Conservation (phyloP, 2,888 invertebrate genomes). For the Helicoverpa assulta region DNA sequence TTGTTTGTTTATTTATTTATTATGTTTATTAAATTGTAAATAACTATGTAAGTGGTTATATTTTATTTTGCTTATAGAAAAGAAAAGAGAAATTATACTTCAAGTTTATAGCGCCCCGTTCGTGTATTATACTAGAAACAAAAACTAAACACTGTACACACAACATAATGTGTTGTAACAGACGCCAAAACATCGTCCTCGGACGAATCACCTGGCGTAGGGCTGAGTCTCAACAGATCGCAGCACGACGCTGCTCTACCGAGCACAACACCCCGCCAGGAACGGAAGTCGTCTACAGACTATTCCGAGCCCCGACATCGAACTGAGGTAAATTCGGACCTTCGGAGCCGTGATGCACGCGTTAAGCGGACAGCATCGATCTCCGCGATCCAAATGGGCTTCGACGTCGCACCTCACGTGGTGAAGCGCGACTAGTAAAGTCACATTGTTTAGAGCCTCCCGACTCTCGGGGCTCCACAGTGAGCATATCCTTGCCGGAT, state of each 20-base stretch:
- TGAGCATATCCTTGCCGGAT: conserved; percentile 83
- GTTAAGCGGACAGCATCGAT: conserved; percentile 72
- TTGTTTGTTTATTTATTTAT: no score
- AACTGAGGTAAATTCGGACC: conserved; percentile 70
- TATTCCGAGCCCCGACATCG: conserved; percentile 90
- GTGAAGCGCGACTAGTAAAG: conserved; percentile 73
- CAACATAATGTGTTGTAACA: no score
- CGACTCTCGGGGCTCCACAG: conserved; percentile 81
- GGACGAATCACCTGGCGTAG: conserved; percentile 72
- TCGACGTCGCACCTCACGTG: conserved; percentile 75
- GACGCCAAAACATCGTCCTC: no score
- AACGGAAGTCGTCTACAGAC: conserved; percentile 91
- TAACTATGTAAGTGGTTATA: no score
- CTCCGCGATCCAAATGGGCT: conserved; percentile 77
- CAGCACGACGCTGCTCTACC: conserved; percentile 75
- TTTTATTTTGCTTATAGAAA: no score
- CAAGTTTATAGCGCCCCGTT: no score
- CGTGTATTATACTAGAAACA: no score
- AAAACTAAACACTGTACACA: no score
- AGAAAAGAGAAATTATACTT: no score
- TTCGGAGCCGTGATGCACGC: conserved; percentile 67
- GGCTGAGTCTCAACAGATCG: conserved; percentile 91
- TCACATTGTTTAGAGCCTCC: conserved; percentile 86
- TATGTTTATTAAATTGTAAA: no score
- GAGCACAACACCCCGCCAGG: conserved; percentile 86